Evolutionary conservation across 2,797 vertebrate genomes (phyloP), one percentile per base, ranked within the genome.

Genomic region (Arrhamphus sclerolepis): DNA sequence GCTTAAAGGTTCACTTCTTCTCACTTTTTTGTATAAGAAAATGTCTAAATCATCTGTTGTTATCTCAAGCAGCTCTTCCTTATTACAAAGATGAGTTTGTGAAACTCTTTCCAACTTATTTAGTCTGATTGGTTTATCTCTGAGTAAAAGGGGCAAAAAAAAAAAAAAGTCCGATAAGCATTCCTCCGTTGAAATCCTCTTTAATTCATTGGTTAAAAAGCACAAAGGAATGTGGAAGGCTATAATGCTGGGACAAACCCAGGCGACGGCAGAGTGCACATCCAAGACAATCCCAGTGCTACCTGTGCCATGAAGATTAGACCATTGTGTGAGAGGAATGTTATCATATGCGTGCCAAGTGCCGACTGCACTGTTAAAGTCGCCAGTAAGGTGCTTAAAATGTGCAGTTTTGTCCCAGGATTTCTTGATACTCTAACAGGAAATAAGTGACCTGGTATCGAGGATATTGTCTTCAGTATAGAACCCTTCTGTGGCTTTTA

Each of bases 291-390:
- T 92, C 89, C 88, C 82, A 78, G 82, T 86, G 90, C 90, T 93
- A 92, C 91, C 91, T 93, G 92, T 91, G 91, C 92, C 87, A 86
- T 87, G 84, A 89, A 93, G 92, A 93, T 93, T 93, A 93, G 80
- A 81, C 88, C 81, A 90, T 92, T 91, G 90, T 91, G 86, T 73
- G 61, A 62, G 61, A 74, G 87, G 80, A 89, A 88, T 87, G 87
- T 92, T 92, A 93, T 93, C 92, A 58, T 82, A 61, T 75, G 84
- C 77, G 74, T 87, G 89, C 92, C 87, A 90, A 91, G 87, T 77
- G 50, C 79, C 72, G 54, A 80, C 85, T 81, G 84, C 86, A 78
- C 87, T 82, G 88, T 88, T 90, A 89, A 91, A 91, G 85, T 89
- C 85, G 75, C 90, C 87, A 88, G 84, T 88, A 89, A 92, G 91